Percentiles rank a stretch among this genome's conserved stretches.
Evolutionary conservation across 2,113 vertebrate species (phyloP).

Genomic region (Podarcis raffonei): DNA sequence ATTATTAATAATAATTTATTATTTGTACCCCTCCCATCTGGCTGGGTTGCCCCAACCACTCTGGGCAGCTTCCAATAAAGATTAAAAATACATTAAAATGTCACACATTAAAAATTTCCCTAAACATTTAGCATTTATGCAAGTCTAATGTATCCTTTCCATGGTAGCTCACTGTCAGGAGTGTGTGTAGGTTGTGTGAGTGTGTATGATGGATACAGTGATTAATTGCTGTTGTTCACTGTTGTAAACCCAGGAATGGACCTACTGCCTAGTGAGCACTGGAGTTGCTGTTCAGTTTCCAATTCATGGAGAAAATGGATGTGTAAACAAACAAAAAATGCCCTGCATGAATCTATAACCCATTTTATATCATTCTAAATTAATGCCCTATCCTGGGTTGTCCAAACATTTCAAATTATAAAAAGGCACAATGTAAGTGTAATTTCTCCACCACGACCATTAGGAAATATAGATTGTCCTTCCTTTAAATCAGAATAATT

Average conservation of each 20-base stretch:
- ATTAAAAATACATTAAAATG: no score
- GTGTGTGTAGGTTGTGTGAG: background rate
- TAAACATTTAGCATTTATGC: background rate
- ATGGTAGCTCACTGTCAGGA: background rate
- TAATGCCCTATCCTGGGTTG: background rate
- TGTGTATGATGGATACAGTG: background rate
- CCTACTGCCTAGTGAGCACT: background rate
- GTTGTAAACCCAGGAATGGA: background rate
- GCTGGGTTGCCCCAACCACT: no score
- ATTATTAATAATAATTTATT: no score
- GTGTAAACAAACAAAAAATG: background rate
- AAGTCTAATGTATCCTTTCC: no score
- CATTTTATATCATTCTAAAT: background rate
- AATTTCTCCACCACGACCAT: conserved; percentile 25
- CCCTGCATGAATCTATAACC: background rate
- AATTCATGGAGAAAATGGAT: background rate
- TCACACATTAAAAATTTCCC: no score
- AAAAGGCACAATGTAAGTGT: conserved; percentile 15
- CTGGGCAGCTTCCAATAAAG: no score
- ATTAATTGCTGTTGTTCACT: background rate
- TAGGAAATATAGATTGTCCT: conserved; percentile 53
- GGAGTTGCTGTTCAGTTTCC: background rate
- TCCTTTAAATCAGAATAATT: conserved; percentile 61
- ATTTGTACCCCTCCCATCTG: no score
- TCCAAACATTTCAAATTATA: conserved; percentile 15